phyloP scores from a whole-genome alignment of 2,113 vertebrate genomes.

The Nycticryphes semicollaris region DNA sequence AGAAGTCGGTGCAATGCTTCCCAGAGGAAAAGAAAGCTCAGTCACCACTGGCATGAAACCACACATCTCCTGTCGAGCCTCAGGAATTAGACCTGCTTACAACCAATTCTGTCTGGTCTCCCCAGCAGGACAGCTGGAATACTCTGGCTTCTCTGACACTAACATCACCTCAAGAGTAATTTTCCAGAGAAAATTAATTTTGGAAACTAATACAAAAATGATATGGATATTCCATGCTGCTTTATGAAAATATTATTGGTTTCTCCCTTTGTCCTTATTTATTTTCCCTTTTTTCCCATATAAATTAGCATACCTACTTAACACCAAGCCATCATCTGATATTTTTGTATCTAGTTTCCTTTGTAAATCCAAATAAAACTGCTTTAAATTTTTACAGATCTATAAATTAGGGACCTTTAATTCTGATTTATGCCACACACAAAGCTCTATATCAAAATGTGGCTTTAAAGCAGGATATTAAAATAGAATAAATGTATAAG shows the following conservation, averaged over 20 bases:
- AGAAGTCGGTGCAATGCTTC: not conserved
- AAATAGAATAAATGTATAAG: not conserved
- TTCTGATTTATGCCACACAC: not conserved
- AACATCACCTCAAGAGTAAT: not conserved
- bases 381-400: not conserved
- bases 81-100: not conserved
- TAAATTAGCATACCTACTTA: not conserved
- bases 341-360: not conserved
- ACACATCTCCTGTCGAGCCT: not conserved
- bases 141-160: not conserved
- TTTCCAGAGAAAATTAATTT: not conserved
- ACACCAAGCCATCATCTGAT: not conserved
- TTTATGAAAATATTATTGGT: not conserved
- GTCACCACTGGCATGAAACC: fast-evolving
- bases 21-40: not conserved
- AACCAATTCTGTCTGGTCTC: not conserved
- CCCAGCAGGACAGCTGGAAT: not conserved
- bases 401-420: not conserved
- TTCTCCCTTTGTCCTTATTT: not conserved
- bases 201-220: not conserved
- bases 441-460: not conserved
- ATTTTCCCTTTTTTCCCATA: not conserved
- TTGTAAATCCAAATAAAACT: not conserved
- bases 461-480: not conserved
- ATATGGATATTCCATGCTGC: not conserved